Evolutionary conservation across 2,797 vertebrate species (phyloP), one percentile per base, ranked within the genome.

Genomic region (Chelon auratus): DNA sequence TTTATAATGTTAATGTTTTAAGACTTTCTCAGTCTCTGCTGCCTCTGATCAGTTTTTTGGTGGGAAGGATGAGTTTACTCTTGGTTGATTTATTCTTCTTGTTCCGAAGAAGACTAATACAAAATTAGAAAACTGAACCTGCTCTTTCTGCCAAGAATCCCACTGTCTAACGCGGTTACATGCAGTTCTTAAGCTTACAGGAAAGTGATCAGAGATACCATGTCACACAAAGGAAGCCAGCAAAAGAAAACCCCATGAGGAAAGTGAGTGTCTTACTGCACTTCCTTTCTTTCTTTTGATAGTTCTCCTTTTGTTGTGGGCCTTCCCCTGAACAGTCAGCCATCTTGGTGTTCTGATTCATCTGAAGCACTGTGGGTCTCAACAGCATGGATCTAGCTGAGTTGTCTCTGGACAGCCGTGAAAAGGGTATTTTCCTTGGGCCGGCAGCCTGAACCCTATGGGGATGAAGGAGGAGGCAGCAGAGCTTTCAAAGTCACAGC

Each of bases 371-470:
- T 43, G 14, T 15, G 1, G 3, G 42, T 5, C 62, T 81, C 60
- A 17, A 74, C 75, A 9, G 53, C 71, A 42, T 82, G 68, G 33
- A 81, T 84, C 15, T 13, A 45, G 15, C 76, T 80, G 2, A 40
- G 76, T 73, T 81, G 83, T 56, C 26, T 77, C 53, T 57, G 62
- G 43, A 79, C 89, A 52, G 67, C 83, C 56, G 68, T 70, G 33
- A 85, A 72, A 39, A 82, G 79, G 7, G 30, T 33, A 33, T 61
- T 57, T 82, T 51, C 78, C 56, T 11, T 72, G 73, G 7, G 74
- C 74, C 60, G 66, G 72, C 45, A 82, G 33, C 72, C 85, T 84
- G 70, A 84, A 68, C 18, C 43, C 37, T 33, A 63, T 61, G 5
- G 73, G 81, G 20, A 78, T 58, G 45, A 81, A 75, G 69, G 75